A percentile compares a stretch with the other conserved stretches of the same genome.
Conservation (phyloP, 2,797 vertebrate genomes). For the Myotis myotis region DNA sequence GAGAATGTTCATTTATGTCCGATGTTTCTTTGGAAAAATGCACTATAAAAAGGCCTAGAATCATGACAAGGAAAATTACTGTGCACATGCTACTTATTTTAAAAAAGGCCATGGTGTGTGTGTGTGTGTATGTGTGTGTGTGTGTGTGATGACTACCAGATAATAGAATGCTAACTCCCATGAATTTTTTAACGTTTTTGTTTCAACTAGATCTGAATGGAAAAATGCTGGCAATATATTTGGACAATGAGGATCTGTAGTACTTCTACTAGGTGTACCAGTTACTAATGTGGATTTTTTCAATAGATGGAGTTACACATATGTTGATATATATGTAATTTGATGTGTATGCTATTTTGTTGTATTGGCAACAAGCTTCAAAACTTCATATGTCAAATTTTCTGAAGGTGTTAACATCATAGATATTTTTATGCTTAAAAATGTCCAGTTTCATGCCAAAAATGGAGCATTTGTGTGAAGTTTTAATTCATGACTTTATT, state of each 20-base stretch:
- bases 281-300: too few species aligned
- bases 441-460: too few species aligned
- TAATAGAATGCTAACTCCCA: constrained; percentile 33
- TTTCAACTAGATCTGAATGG: constrained; percentile 51
- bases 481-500: too few species aligned
- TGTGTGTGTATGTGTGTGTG: too few species aligned
- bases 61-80: constrained; percentile 79
- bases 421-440: too few species aligned
- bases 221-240: constrained; percentile 37
- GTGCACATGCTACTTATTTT: constrained; percentile 61
- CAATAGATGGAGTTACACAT: too few species aligned
- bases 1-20: constrained; percentile 84
- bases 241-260: constrained; percentile 25
- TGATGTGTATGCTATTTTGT: too few species aligned
- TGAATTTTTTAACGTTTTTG: constrained; percentile 47
- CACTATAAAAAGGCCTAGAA: constrained; percentile 74
- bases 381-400: too few species aligned
- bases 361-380: too few species aligned
- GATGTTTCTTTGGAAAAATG: constrained; percentile 82
- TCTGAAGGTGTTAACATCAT: too few species aligned
- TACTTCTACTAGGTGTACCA: neutral
- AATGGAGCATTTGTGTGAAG: too few species aligned
- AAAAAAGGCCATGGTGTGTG: neutral
- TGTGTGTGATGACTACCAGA: neutral
- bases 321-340: too few species aligned